Evolutionary conservation across 2,797 vertebrate species (phyloP).

Genomic region (Mycteria americana): DNA sequence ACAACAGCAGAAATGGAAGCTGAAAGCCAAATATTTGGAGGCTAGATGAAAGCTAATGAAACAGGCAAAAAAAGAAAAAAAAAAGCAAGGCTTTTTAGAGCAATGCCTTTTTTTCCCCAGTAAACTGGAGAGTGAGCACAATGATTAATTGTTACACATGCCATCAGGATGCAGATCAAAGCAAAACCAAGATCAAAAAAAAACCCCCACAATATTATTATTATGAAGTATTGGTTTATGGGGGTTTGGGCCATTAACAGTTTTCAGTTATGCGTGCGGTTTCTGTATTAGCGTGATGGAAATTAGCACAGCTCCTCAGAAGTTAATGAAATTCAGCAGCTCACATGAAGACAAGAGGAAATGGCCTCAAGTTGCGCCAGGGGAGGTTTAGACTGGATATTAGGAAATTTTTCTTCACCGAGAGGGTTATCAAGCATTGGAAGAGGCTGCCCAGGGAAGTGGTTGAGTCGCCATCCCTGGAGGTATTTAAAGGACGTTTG

Average conservation of each 20-base stretch:
- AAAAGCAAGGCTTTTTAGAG: not conserved
- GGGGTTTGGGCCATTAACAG: not conserved
- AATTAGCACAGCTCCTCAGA: not conserved
- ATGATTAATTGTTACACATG: not conserved
- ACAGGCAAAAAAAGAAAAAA: not conserved
- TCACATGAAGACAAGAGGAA: not conserved
- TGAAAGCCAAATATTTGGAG: not conserved
- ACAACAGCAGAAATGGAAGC: not conserved
- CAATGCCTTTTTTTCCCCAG: not conserved
- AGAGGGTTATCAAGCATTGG: too few relatives aligned
- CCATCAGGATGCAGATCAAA: not conserved
- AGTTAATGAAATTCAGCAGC: not conserved
- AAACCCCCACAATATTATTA: not conserved
- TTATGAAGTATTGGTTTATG: not conserved
- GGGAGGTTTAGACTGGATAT: too few relatives aligned
- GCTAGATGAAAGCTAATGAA: not conserved
- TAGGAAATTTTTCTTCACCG: too few relatives aligned
- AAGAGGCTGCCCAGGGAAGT: too few relatives aligned
- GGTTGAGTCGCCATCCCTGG: too few relatives aligned
- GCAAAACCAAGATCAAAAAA: not conserved
- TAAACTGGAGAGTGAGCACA: not conserved
- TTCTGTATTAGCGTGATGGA: not conserved
- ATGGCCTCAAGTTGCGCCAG: too few relatives aligned
- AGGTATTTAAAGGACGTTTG: too few relatives aligned
- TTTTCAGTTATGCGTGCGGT: not conserved